Base-by-base conservation (phyloP, 1,140 invertebrate species). In the Drosophila eugracilis region DNA sequence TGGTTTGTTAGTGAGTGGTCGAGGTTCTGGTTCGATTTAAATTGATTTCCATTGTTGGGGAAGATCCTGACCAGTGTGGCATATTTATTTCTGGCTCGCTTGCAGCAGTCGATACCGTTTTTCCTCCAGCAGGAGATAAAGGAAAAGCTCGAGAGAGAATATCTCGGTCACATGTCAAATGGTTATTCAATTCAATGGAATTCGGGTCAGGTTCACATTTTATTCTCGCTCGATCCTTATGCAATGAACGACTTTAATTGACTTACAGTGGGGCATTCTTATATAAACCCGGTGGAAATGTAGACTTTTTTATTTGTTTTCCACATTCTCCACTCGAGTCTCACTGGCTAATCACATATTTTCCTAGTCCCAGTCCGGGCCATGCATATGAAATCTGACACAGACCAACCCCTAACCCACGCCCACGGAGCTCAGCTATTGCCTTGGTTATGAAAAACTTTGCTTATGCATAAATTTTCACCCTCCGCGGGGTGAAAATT, bases 381-480 rank as follows among this genome's bases (percentile, higher is more conserved):
- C 7, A 58, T 37, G 30, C 21, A 47, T 12, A 45, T 36, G 22
- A 26, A 48, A 34, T 34, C 4, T 9, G 39, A 22, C 22, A 60
- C 24, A 19, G n/a, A n/a, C 28, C 36, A 26, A 21, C 30, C 17
- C 10, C 28, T 12, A 30, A 7, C 21, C 17, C 4, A 9, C 15
- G 7, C 7, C 14, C 49, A 39, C 22, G 19, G 36, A 42, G 32
- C 50, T 30, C 14, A 53, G 62, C 50, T 17, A 49, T 49, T 71
- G 53, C 49, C 79, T 63, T 57, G 54, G 54, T 53, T 79, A 63
- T 59, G 47, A 58, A 74, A 86, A 85, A 85, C 77, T 85, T 85
- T 77, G 45, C 81, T 77, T 81, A 88, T 88, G 81, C 77, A 85
- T 86, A 85, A 77, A 85, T 85, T 85, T 86, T 71, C 69, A 62